Base-by-base conservation (phyloP, 2,888 invertebrate species). In the Tetheella fluctuosa region DNA sequence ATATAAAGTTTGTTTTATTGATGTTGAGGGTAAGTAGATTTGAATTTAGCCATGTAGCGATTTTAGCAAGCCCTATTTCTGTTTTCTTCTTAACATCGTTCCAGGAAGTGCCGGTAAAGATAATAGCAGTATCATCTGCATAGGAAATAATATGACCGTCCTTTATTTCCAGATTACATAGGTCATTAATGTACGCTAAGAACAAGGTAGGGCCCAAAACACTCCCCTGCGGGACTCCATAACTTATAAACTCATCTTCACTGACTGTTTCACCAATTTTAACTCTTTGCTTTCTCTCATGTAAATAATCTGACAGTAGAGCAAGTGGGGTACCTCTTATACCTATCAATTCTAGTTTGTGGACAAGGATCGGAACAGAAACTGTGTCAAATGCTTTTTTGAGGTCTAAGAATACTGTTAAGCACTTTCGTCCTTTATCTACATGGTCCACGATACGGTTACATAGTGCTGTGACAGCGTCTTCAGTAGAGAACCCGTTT, bases 1-100 rank as follows among this genome's bases (percentile, higher is more conserved):
- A 54, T 10, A 62, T 62, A 48, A 57, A 62, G n/a, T 60, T 59
- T n/a, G 62, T 60, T 57, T 67, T 66, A 5, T 39, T 23, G 2
- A 23, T 52, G 39, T 66, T 64, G 13, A 64, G 37, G 6, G 64
- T 61, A 0, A 67, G 58, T 5, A 59, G 55, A 30, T 64, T 58
- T 12, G 17, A 17, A 42, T 55, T 37, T 17, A 63, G 42, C 61
- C 60, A 61, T 1, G 8, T 4, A 10, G 55, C 55, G 1, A 59
- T 39, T 17, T 4, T 59, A 0, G 28, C 12, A n/a, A 61, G n/a
- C 0, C 59, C 59, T n/a, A 1, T 4, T 13, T 62, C 62, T 1
- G 59, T 39, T 0, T 17, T 12, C 6, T 13, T 17, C 1, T 17
- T 13, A 13, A 52, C 58, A 15, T 52, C 37, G n/a, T 20, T 15